These are phyloP conservation scores for Micrasema longulum DNA, from an alignment of 1,140 invertebrate species.

Conservation along the genomic window DNA sequence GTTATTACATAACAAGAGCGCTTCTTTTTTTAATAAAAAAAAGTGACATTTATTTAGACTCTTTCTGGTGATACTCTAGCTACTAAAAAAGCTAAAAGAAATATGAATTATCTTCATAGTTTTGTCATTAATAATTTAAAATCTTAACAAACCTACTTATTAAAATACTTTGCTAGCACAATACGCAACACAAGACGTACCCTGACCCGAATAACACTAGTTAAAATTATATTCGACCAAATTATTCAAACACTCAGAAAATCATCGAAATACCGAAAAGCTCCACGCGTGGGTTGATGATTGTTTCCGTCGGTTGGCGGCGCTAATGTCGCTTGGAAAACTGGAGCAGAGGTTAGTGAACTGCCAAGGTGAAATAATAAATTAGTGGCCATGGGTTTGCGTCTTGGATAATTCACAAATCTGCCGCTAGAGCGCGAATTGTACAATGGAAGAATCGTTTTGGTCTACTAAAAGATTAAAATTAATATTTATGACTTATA, in stretches of 20 bases:
- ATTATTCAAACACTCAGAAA: constrained; percentile 34
- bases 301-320: constrained; percentile 24
- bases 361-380: constrained; percentile 16
- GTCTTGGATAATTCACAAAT: constrained; percentile 26
- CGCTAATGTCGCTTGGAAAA: constrained; percentile 30
- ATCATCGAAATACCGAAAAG: constrained; percentile 35
- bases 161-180: constrained; percentile 4
- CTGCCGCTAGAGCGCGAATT: constrained; percentile 11
- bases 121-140: too few species aligned
- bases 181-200: constrained; percentile 19
- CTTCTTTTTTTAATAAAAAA: too few species aligned
- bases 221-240: constrained; percentile 26
- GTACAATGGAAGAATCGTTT: too few species aligned
- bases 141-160: too few species aligned
- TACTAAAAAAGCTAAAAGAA: too few species aligned
- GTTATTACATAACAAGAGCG: too few species aligned
- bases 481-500: too few species aligned
- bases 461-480: too few species aligned
- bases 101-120: too few species aligned
- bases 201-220: constrained; percentile 26
- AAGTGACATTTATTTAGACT: too few species aligned
- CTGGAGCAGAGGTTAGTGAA: constrained; percentile 39
- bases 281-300: constrained; percentile 15
- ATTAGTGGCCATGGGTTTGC: constrained; percentile 25
- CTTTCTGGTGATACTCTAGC: too few species aligned